Base-by-base conservation (phyloP, 2,797 vertebrate species). In the Phrynocephalus vlangalii region DNA sequence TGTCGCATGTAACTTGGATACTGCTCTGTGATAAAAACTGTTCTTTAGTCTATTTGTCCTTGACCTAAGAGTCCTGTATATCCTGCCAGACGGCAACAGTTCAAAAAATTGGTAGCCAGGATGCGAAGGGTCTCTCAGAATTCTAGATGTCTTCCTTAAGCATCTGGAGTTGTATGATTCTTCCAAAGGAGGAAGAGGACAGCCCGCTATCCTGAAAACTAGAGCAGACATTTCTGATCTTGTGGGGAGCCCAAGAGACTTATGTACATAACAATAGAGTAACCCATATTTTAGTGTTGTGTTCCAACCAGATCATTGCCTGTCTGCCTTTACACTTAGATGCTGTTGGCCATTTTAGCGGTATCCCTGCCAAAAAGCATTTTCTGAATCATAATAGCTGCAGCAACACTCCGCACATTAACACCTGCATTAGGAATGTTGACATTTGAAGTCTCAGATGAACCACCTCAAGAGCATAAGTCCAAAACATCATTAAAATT, bases 401-500 rank as follows among this genome's bases (percentile, higher is more conserved):
- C 44, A 30, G 48, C 22, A 75, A 30, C 11, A 33, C 16, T 68
- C 30, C 3, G 30, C 33, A 82, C 22, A 26, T 87, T 82, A 87
- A 87, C 18, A 81, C 38, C 20, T 76, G 20, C 30, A 15, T 75
- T 60, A 66, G 28, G 13, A 82, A 77, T 81, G 60, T 73, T 82
- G 56, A 75, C 70, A 66, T 86, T 81, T 82, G 80, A 68, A 52
- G 8, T 76, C 44, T 87, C 11, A 33, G 5, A 76, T 76, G 63
- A 52, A 75, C 72, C 67, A 33, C 68, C 71, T 68, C 15, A 68
- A 82, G 44, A 82, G 9, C n/a, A 66, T 20, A 60, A 52, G 22
- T 87, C 60, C 52, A 66, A 73, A 68, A 52, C 38, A 26, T 68
- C 72, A 38, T 76, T 56, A 87, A 66, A 6, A 26, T 70, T 79